Evolutionary conservation across 1,140 invertebrate species (phyloP).

Genomic region (Battus philenor): DNA sequence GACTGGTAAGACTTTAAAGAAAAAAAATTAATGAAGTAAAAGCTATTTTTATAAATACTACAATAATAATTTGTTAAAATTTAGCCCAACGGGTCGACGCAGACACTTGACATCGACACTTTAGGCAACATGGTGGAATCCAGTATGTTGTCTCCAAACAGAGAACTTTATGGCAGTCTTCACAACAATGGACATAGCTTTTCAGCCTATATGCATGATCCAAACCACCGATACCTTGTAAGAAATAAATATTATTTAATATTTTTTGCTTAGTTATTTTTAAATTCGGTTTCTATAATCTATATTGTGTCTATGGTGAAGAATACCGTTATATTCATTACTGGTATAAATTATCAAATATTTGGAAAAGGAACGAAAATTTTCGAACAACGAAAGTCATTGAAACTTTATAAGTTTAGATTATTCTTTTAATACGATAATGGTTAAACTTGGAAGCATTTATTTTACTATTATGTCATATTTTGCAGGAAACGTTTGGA

Average conservation of each 20-base stretch:
- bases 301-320: too few relatives aligned
- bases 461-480: too few relatives aligned
- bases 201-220: slow-evolving; percentile 80
- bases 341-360: too few relatives aligned
- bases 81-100: slow-evolving; percentile 64
- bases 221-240: slow-evolving; percentile 77
- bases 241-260: slow-evolving; percentile 21
- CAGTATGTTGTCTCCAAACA: slow-evolving; percentile 76
- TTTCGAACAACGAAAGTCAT: too few relatives aligned
- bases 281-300: too few relatives aligned
- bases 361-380: too few relatives aligned
- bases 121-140: slow-evolving; percentile 81
- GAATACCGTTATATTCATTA: too few relatives aligned
- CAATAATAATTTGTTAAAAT: slow-evolving; percentile 6
- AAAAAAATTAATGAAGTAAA: background rate
- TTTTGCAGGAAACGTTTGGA: slow-evolving; percentile 75
- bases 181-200: slow-evolving; percentile 81
- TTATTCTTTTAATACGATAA: too few relatives aligned
- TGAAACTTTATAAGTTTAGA: too few relatives aligned
- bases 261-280: too few relatives aligned
- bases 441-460: too few relatives aligned
- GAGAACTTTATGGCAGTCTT: slow-evolving; percentile 78
- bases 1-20: slow-evolving; percentile 27
- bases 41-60: background rate
- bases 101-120: slow-evolving; percentile 77